Percentiles rank a stretch among this genome's conserved stretches.
phyloP scores from a whole-genome alignment of 2,797 vertebrate genomes.

The Leuciscus waleckii region DNA sequence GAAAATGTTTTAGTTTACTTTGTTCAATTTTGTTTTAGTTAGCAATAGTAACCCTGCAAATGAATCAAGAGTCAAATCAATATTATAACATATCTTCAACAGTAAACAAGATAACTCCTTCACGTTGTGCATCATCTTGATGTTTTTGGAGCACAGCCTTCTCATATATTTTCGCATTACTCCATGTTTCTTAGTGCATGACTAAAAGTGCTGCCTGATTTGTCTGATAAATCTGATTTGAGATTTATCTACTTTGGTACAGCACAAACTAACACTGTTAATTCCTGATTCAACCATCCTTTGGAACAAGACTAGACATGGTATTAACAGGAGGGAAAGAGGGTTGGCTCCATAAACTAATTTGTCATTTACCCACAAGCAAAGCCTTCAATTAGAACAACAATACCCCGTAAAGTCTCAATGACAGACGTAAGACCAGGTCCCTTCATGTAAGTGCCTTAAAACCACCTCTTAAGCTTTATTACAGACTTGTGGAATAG shows the following conservation, averaged over 20 bases:
- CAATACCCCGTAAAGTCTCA: slow-evolving; percentile 52
- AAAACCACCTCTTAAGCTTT: slow-evolving; percentile 62
- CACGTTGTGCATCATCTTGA: neutral
- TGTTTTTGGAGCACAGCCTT: neutral
- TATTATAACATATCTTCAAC: neutral
- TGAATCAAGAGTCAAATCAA: neutral
- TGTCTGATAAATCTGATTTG: no score
- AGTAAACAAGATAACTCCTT: neutral
- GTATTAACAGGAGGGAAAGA: slow-evolving; percentile 40
- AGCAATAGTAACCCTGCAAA: neutral
- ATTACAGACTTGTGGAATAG: slow-evolving; percentile 73
- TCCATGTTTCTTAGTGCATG: neutral
- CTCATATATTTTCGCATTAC: neutral
- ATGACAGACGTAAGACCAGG: slow-evolving; percentile 59
- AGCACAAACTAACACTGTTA: neutral
- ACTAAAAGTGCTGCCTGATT: neutral
- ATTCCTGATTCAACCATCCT: neutral
- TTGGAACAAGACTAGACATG: slow-evolving; percentile 31
- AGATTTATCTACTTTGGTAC: neutral
- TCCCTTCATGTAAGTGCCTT: slow-evolving; percentile 44
- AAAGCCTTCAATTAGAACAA: slow-evolving; percentile 58
- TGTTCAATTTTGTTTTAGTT: neutral
- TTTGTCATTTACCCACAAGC: slow-evolving; percentile 63
- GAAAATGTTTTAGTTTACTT: neutral
- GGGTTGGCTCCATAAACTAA: slow-evolving; percentile 56